Evolutionary conservation across 2,113 vertebrate species (phyloP).

Genomic region (Nothocercus julius): DNA sequence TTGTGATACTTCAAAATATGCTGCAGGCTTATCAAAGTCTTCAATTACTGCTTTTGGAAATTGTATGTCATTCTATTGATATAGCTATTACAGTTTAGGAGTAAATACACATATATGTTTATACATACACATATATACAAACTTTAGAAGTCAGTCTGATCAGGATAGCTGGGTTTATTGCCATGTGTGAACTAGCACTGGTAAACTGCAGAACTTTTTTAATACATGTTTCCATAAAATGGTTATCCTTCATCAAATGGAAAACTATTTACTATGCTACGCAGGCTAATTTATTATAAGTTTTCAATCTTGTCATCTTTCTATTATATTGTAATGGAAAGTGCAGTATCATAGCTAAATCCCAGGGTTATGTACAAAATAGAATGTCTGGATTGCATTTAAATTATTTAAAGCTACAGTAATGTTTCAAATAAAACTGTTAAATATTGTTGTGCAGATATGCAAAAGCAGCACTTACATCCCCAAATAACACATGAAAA

Average conservation of each 20-base stretch:
- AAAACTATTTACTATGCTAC: conserved; percentile 29
- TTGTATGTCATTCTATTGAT: neutral
- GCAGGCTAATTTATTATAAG: neutral
- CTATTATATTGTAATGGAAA: neutral
- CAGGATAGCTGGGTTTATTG: neutral
- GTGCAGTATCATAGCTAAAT: neutral
- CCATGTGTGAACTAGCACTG: neutral
- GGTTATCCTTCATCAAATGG: conserved; percentile 6
- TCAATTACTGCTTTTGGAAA: conserved; percentile 21
- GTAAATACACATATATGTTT: neutral
- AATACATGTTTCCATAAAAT: conserved; percentile 16
- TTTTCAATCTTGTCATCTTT: conserved; percentile 34
- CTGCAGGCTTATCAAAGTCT: neutral
- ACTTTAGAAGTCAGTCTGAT: neutral
- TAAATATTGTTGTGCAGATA: neutral
- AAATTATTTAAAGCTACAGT: conserved; percentile 35
- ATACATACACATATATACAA: neutral
- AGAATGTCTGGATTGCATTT: neutral
- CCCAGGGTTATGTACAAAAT: neutral
- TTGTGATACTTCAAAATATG: neutral
- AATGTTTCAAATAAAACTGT: neutral
- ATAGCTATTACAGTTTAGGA: neutral
- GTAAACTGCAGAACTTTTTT: neutral
- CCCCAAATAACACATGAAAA: neutral
- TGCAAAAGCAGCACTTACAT: neutral